A percentile compares a stretch with the other conserved stretches of the same genome.
These are phyloP conservation scores for Digitonthophagus gazella DNA, from an alignment of 2,888 invertebrate species.

Conservation along the genomic window DNA sequence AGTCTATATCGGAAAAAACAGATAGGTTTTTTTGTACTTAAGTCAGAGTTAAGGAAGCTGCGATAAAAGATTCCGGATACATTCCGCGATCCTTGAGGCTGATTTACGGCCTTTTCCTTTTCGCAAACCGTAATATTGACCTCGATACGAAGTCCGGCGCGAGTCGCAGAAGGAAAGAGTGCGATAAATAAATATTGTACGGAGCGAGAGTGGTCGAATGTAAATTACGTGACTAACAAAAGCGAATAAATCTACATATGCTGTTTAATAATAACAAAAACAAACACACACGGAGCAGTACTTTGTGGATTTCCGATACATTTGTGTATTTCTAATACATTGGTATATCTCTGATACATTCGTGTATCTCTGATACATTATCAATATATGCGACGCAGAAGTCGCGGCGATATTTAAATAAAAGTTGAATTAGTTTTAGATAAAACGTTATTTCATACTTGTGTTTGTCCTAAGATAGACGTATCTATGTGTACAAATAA, in stretches of 20 bases:
- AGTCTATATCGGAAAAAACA: background rate
- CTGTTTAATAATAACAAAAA: constrained; percentile 14
- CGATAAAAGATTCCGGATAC: background rate
- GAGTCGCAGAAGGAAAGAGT: constrained; percentile 3
- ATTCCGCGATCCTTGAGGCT: background rate
- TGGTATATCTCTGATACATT: too few relatives aligned
- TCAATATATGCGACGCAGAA: background rate
- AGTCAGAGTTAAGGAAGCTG: background rate
- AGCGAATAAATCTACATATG: constrained; percentile 13
- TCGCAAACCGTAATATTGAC: constrained; percentile 13
- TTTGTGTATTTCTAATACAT: background rate
- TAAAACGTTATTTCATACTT: background rate
- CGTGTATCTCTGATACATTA: background rate
- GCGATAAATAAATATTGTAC: constrained; percentile 12
- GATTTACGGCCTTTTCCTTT: constrained; percentile 11
- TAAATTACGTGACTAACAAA: constrained; percentile 12
- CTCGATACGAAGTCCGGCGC: constrained; percentile 5
- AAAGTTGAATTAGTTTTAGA: background rate
- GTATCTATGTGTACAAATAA: background rate
- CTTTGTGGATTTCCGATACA: too few relatives aligned
- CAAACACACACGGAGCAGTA: background rate
- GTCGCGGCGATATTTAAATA: background rate
- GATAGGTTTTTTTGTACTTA: background rate
- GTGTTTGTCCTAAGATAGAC: background rate
- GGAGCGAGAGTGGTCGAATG: constrained; percentile 10